Percentiles rank a stretch among this genome's conserved stretches.
Evolutionary conservation across 2,113 vertebrate genomes (phyloP).

Genomic region (Eudorcas thomsonii): DNA sequence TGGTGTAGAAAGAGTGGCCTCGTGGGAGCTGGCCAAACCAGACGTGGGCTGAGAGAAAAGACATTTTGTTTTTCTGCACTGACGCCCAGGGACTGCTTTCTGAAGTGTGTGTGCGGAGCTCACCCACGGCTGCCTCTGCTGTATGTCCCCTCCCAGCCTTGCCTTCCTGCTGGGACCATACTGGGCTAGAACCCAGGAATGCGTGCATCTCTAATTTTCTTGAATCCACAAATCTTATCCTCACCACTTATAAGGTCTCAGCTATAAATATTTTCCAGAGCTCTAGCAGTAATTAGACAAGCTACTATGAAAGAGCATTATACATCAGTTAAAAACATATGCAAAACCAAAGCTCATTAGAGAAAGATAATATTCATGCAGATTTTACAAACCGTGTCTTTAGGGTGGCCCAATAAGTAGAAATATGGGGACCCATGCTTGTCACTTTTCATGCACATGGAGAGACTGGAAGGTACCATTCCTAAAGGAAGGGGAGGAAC

Average conservation of each 20-base stretch:
- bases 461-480: constrained; percentile 99
- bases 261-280: constrained; percentile 13
- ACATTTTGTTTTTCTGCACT: not conserved
- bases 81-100: not conserved
- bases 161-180: not conserved
- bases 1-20: not conserved
- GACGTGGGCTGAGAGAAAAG: not conserved
- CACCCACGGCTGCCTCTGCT: not conserved
- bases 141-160: not conserved
- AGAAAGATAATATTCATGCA: constrained; percentile 91
- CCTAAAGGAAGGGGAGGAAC: constrained; percentile 99
- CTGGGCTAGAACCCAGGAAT: not conserved
- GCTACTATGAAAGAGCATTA: constrained; percentile 70
- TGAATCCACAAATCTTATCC: not conserved
- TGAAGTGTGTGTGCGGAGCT: not conserved
- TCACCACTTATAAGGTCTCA: not conserved
- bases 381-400: constrained; percentile 99
- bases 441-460: constrained; percentile 99
- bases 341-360: constrained; percentile 81
- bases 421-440: constrained; percentile 99
- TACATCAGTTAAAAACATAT: constrained; percentile 76
- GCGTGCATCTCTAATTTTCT: not conserved
- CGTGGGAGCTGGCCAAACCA: not conserved
- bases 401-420: constrained; percentile 99
- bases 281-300: constrained; percentile 59